Evolutionary conservation across 1,140 invertebrate genomes (phyloP).

Genomic region (Amphibalanus amphitrite): DNA sequence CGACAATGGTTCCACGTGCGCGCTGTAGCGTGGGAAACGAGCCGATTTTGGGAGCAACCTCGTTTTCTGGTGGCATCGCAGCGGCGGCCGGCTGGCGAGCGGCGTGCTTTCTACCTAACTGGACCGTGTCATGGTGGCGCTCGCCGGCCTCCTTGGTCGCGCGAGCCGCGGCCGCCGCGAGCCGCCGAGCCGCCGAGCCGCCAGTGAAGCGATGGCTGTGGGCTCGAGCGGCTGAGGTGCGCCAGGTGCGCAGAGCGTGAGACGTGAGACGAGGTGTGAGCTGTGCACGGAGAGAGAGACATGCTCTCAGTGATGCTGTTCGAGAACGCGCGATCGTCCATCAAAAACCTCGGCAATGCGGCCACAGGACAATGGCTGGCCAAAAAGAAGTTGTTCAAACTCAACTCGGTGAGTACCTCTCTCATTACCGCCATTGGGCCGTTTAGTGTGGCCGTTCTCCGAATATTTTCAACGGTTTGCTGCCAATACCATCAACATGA

Average conservation of each 20-base stretch:
- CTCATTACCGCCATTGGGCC: too few species aligned
- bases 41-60: neutral
- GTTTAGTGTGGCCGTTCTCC: too few species aligned
- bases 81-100: too few species aligned
- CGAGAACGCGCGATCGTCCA: neutral
- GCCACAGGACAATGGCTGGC: neutral
- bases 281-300: too few species aligned
- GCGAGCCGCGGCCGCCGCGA: too few species aligned
- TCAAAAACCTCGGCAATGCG: neutral
- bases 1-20: neutral
- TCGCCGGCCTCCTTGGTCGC: neutral
- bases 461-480: too few species aligned
- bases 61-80: neutral
- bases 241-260: too few species aligned
- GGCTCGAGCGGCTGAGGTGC: neutral
- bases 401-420: neutral
- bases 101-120: slow-evolving; percentile 1
- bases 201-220: neutral
- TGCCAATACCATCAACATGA: too few species aligned
- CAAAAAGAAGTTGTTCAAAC: neutral
- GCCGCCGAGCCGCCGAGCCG: too few species aligned
- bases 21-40: neutral
- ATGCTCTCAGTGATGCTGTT: neutral
- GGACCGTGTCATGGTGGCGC: neutral
- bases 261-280: neutral